phyloP scores from a whole-genome alignment of 2,888 invertebrate genomes.

The Gryllus longicercus region DNA sequence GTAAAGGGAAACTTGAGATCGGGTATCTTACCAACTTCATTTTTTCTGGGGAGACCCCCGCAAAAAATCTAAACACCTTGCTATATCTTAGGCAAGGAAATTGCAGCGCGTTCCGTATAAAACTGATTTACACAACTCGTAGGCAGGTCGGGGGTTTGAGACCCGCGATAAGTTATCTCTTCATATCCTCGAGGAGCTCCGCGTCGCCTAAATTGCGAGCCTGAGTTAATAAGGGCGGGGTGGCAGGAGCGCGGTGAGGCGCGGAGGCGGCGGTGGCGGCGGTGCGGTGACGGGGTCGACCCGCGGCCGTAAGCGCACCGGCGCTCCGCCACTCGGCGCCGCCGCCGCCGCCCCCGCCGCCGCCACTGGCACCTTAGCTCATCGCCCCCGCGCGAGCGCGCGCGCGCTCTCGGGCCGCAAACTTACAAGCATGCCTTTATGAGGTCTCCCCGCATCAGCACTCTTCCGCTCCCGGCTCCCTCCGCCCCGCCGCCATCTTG shows the following conservation, averaged over 20 bases:
- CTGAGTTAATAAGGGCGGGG: neutral
- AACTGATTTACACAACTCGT: conserved; percentile 2
- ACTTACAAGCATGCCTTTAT: conserved; percentile 17
- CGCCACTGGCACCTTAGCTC: neutral
- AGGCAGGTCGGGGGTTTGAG: neutral
- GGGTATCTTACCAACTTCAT: too few relatives aligned
- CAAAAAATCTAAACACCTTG: conserved; percentile 7
- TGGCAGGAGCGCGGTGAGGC: neutral
- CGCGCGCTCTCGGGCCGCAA: neutral
- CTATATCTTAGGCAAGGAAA: neutral
- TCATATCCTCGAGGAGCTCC: conserved; percentile 2
- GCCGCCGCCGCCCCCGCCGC: too few relatives aligned
- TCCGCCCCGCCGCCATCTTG: too few relatives aligned
- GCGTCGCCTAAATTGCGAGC: neutral
- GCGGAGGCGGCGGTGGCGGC: neutral
- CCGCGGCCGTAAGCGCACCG: neutral
- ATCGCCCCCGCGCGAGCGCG: neutral
- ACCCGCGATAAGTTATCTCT: neutral
- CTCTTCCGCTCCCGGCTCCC: neutral
- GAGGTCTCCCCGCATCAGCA: conserved; percentile 3
- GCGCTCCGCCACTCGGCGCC: neutral
- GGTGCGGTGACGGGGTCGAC: neutral
- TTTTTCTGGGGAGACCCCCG: too few relatives aligned
- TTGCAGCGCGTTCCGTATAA: neutral
- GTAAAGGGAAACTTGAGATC: too few relatives aligned